Evolutionary conservation across 1,140 invertebrate species (phyloP).

Genomic region (Drosophila ironensis): DNA sequence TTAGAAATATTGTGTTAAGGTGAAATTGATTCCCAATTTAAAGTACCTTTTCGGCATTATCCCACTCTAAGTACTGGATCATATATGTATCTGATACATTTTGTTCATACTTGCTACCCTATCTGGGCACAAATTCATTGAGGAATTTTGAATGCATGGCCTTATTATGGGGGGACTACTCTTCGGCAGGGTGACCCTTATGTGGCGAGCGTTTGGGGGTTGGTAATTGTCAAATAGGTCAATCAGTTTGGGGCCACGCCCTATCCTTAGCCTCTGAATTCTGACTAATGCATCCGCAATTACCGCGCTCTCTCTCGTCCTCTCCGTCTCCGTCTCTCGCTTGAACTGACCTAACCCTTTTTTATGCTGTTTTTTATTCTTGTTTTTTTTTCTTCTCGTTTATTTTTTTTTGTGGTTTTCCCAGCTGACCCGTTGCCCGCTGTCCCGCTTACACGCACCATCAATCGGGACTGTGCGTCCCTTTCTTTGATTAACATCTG

Average conservation of each 20-base stretch:
- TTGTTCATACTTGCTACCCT: too few relatives aligned
- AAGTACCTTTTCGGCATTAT: too few relatives aligned
- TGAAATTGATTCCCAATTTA: too few relatives aligned
- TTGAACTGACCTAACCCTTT: constrained; percentile 11
- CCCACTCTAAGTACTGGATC: too few relatives aligned
- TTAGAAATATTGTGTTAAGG: too few relatives aligned
- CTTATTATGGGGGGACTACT: too few relatives aligned
- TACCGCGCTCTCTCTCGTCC: not conserved
- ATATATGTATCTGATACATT: too few relatives aligned
- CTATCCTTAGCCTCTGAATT: constrained; percentile 17
- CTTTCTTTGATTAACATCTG: constrained; percentile 42
- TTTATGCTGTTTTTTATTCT: too few relatives aligned
- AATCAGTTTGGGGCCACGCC: constrained; percentile 25
- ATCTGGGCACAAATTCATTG: too few relatives aligned
- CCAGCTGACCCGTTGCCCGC: constrained; percentile 9
- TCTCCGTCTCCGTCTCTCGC: not conserved
- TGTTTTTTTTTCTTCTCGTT: not conserved
- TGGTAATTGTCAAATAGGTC: constrained; percentile 17
- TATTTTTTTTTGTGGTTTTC: constrained; percentile 8
- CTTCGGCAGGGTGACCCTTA: too few relatives aligned
- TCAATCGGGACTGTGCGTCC: constrained; percentile 1
- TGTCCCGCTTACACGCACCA: not conserved
- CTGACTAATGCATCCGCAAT: constrained; percentile 25
- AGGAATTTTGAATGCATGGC: too few relatives aligned
- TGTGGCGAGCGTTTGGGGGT: not conserved